Evolutionary conservation across 2,797 vertebrate species (phyloP), one percentile per base, ranked within the genome.

Genomic region (Denticeps clupeoides): DNA sequence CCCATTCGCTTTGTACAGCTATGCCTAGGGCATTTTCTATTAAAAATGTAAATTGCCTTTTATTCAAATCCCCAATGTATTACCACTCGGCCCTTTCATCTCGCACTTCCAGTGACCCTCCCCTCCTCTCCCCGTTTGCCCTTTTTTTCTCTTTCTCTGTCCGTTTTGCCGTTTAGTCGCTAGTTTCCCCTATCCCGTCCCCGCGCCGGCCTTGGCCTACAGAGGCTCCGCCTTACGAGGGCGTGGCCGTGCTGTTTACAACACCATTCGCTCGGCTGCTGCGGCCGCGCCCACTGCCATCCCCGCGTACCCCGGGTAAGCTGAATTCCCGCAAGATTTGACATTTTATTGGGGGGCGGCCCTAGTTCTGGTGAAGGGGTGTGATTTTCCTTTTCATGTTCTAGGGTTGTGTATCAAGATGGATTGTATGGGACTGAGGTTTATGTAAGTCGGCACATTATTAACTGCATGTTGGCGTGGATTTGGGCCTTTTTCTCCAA

Each of bases 401-500:
- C 41, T 62, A 87, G 85, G 28, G 73, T 87, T 55, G 80, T 87
- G 1, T 87, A 87, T 64, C 84, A 86, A 54, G 85, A 87, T 11
- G 82, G 82, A 23, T 58, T 87, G 15, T 87, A 87, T 16, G 82
- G 84, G 67, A 51, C 85, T 38, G 85, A 87, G 35, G 72, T 87
- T 37, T 87, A 86, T 49, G 85, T 87, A 63, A 71, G 82, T 67
- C 25, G 3, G 12, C 38, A 19, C n/a, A 3, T 43, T 18, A 18
- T 2, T 6, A 8, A 25, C n/a, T 12, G 7, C 12, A 10, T 26
- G 15, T 25, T 23, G 45, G 10, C 33, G 28, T 33, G 19, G 23
- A 32, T 11, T 18, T 27, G 25, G 25, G 31, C 21, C 38, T 29
- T 25, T 12, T 19, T 21, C 18, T 19, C 38, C 9, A 38, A 38